Evolutionary conservation across 2,888 invertebrate species (phyloP).

Genomic region (Drosophila yooni): DNA sequence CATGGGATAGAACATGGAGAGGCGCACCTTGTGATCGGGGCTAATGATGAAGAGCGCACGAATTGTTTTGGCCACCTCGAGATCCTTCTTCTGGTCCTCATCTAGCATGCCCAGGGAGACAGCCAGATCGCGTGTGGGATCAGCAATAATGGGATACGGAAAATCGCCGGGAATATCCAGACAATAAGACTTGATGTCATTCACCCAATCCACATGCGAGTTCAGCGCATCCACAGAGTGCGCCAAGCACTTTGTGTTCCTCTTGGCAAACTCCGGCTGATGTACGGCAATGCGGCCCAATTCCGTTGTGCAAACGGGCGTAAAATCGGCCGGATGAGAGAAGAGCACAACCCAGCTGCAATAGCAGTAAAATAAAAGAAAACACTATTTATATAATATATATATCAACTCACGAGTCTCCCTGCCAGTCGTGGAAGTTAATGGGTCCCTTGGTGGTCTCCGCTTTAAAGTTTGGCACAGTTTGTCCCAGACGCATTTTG

Average conservation of each 20-base stretch:
- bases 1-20: constrained; percentile 93
- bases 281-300: constrained; percentile 91
- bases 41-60: constrained; percentile 92
- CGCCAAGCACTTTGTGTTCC: constrained; percentile 91
- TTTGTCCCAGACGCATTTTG: constrained; percentile 89
- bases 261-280: constrained; percentile 88
- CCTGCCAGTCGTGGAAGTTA: constrained; percentile 92
- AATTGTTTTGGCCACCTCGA: constrained; percentile 89
- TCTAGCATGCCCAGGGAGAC: constrained; percentile 92
- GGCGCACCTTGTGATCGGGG: constrained; percentile 91
- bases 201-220: constrained; percentile 91
- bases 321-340: constrained; percentile 95
- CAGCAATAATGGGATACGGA: constrained; percentile 94
- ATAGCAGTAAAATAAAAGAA: not conserved
- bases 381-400: not conserved
- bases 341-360: constrained; percentile 93
- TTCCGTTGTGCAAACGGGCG: constrained; percentile 96
- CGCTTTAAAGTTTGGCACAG: constrained; percentile 91
- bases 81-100: constrained; percentile 88
- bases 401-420: constrained; percentile 88
- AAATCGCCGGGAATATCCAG: constrained; percentile 89
- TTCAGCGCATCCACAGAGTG: constrained; percentile 91
- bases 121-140: constrained; percentile 90
- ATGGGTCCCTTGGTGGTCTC: constrained; percentile 90
- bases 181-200: constrained; percentile 90